Evolutionary conservation across 2,888 invertebrate species (phyloP), one percentile per base, ranked within the genome.

Genomic region (Agrochola circellaris): DNA sequence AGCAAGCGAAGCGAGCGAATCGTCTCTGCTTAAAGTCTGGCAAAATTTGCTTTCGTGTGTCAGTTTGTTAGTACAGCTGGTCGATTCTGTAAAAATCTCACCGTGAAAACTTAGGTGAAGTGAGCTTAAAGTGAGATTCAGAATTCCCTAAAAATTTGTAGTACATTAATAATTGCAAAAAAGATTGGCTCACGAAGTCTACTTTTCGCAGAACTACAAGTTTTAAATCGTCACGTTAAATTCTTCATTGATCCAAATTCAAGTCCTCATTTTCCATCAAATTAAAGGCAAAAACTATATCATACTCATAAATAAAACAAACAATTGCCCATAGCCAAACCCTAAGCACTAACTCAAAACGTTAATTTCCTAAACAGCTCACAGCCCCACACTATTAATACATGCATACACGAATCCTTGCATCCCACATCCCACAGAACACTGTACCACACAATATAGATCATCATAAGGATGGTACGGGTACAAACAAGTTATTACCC

Each of bases 401-500:
- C 75, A 30, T 73, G 45, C 61, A 54, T 30, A 62, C 34, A 70
- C 45, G 26, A 70, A 9, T 11, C 26, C 60, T 34, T 58, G 45
- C 26, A 70, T 54, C n/a, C 15, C 58, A 60, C 30, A 75, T 34
- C 23, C 30, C n/a, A 54, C 48, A 58, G 17, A 75, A 60, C 45
- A 62, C 61, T 48, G n/a, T 61, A 26, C 51, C 15, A 34, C 54
- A 76, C 80, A 80, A 72, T 74, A 77, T 91, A 92, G 89, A 90
- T 91, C 89, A 90, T 89, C 86, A 86, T 76, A 82, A 82, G 79
- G 81, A 90, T 89, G 90, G 85, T 87, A 88, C 84, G 84, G 72
- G 87, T 89, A 91, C 91, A 90, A 83, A 83, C 79, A 77, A 81
- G 89, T 87, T 89, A 90, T 90, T 90, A 90, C 88, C 87, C 88